Percentiles rank a stretch among this genome's conserved stretches.
These are phyloP conservation scores for Baccha elongata DNA, from an alignment of 2,888 invertebrate genomes.

Conservation along the genomic window DNA sequence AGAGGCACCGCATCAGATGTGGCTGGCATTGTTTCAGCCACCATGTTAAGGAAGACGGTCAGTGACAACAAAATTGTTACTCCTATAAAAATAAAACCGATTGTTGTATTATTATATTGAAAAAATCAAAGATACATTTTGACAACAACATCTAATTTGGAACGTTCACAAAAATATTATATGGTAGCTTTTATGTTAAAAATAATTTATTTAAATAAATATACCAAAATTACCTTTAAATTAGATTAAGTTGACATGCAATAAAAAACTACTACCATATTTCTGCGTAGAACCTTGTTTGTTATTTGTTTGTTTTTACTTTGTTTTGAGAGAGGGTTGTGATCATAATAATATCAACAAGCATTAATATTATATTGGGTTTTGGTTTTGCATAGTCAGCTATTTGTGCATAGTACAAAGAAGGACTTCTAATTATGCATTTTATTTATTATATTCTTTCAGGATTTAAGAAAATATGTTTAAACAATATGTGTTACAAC, in stretches of 20 bases:
- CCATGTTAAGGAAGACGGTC: slow-evolving; percentile 99
- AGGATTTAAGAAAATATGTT: not conserved
- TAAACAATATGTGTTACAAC: not conserved
- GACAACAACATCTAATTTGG: slow-evolving; percentile 22
- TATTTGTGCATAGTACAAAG: slow-evolving; percentile 37
- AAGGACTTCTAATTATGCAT: slow-evolving; percentile 22
- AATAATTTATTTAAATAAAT: slow-evolving; percentile 38
- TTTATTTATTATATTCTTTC: slow-evolving; percentile 4
- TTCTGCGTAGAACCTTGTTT: slow-evolving; percentile 81
- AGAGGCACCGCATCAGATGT: slow-evolving; percentile 96
- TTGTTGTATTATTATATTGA: not conserved
- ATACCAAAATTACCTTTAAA: slow-evolving; percentile 63
- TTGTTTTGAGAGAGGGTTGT: slow-evolving; percentile 26
- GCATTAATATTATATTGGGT: slow-evolving; percentile 36
- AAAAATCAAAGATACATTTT: not conserved
- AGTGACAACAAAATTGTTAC: slow-evolving; percentile 98
- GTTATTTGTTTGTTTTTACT: slow-evolving; percentile 16
- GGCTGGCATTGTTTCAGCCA: slow-evolving; percentile 99
- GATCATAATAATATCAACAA: slow-evolving; percentile 25
- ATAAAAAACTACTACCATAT: slow-evolving; percentile 83
- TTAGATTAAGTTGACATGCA: slow-evolving; percentile 75
- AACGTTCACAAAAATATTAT: slow-evolving; percentile 31
- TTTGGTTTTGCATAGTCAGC: slow-evolving; percentile 15
- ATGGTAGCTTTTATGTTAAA: not conserved
- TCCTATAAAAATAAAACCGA: slow-evolving; percentile 84